These are phyloP conservation scores for Sebastes wilsoni DNA, from an alignment of 2,797 vertebrate genomes.

Conservation along the genomic window DNA sequence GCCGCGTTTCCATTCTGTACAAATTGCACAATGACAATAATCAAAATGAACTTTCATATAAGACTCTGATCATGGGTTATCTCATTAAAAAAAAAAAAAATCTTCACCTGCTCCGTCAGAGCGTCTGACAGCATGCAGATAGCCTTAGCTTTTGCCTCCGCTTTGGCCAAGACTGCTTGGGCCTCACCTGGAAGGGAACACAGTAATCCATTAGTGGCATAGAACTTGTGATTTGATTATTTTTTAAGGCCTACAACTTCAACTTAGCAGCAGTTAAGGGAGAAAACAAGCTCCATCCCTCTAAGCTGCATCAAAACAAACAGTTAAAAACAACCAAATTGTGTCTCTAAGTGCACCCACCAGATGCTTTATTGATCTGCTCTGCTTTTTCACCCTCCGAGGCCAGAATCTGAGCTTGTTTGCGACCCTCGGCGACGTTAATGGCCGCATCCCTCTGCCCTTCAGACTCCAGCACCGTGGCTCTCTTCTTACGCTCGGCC, in stretches of 20 bases:
- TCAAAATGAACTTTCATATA: background rate
- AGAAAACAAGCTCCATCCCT: background rate
- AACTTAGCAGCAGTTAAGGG: background rate
- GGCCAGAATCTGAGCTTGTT: conserved; percentile 95
- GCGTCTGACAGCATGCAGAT: conserved; percentile 90
- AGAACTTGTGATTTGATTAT: background rate
- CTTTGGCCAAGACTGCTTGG: conserved; percentile 89
- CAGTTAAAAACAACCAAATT: background rate
- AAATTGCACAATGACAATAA: background rate
- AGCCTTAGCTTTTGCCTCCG: conserved; percentile 93
- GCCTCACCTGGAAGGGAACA: conserved; percentile 87
- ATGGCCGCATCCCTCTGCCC: conserved; percentile 93
- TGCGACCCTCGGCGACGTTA: conserved; percentile 93
- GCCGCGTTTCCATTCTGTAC: conserved; percentile 90
- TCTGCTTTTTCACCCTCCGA: conserved; percentile 92
- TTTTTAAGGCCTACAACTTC: background rate
- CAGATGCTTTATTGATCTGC: conserved; percentile 93
- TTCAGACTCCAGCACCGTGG: conserved; percentile 95
- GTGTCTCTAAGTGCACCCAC: conserved; percentile 67
- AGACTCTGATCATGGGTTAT: background rate
- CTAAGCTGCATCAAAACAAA: background rate
- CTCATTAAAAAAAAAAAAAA: background rate
- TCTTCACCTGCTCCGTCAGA: conserved; percentile 87
- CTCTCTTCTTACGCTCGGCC: conserved; percentile 93
- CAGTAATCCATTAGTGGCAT: background rate